These are phyloP conservation scores for Saturnia japonica DNA, from an alignment of 2,888 invertebrate genomes.

Conservation along the genomic window DNA sequence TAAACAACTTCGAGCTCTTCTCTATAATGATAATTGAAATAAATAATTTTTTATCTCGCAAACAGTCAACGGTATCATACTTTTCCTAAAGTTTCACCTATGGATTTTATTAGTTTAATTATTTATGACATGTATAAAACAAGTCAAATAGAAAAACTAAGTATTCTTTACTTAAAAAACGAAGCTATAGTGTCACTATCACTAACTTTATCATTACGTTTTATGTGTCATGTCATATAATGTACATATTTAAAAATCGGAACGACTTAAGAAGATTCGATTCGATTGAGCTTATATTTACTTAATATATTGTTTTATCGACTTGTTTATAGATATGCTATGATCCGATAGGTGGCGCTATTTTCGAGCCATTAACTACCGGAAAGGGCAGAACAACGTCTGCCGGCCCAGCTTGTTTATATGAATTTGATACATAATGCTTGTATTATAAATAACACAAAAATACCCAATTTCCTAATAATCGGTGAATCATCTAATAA, in stretches of 20 bases:
- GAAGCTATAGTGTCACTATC: background rate
- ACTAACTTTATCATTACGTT: background rate
- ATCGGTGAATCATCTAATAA: background rate
- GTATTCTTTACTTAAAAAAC: background rate
- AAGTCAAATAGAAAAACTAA: background rate
- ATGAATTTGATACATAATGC: background rate
- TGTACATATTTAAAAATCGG: too few relatives aligned
- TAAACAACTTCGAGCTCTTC: slow-evolving; percentile 21
- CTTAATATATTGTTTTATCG: too few relatives aligned
- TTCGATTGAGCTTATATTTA: too few relatives aligned
- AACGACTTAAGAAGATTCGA: too few relatives aligned
- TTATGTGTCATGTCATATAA: background rate
- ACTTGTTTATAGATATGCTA: too few relatives aligned
- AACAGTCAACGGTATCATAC: background rate
- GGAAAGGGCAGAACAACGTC: too few relatives aligned
- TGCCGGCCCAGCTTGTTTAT: too few relatives aligned
- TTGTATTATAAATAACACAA: background rate
- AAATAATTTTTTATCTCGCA: background rate
- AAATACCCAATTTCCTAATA: background rate
- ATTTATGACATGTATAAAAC: background rate
- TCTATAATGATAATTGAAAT: background rate
- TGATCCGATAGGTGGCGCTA: too few relatives aligned
- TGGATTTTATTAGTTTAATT: background rate
- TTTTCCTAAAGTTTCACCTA: background rate
- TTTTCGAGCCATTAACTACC: too few relatives aligned